phyloP scores from a whole-genome alignment of 2,797 vertebrate species.

The Malurus leucopterus region DNA sequence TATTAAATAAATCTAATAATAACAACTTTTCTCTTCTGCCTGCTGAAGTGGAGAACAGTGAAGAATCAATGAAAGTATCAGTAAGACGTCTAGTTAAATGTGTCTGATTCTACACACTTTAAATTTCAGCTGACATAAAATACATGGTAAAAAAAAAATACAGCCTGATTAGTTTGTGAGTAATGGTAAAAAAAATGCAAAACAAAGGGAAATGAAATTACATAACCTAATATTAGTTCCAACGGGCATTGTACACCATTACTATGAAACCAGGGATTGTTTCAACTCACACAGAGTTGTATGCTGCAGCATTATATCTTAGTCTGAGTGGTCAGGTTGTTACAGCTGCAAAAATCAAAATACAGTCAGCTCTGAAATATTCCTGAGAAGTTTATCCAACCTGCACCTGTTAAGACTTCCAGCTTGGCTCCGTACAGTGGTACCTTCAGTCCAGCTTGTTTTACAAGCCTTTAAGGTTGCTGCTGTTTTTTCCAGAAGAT shows the following conservation, averaged over 20 bases:
- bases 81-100: neutral
- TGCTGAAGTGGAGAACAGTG: neutral
- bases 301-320: neutral
- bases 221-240: neutral
- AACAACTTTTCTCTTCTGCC: neutral
- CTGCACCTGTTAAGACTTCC: neutral
- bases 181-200: neutral
- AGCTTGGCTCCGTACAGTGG: neutral
- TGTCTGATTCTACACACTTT: neutral
- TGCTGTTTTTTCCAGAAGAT: neutral
- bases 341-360: conserved; percentile 11
- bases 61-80: neutral
- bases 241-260: neutral
- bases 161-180: neutral
- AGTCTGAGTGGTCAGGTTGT: neutral
- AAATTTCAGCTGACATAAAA: neutral
- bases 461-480: neutral
- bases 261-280: neutral
- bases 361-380: neutral
- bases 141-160: neutral
- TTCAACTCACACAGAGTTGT: neutral
- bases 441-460: neutral
- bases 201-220: neutral
- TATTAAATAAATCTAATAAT: neutral
- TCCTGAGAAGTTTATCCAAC: neutral